These are phyloP conservation scores for Sabatieria punctata DNA, from an alignment of 2,888 invertebrate genomes.

Conservation along the genomic window DNA sequence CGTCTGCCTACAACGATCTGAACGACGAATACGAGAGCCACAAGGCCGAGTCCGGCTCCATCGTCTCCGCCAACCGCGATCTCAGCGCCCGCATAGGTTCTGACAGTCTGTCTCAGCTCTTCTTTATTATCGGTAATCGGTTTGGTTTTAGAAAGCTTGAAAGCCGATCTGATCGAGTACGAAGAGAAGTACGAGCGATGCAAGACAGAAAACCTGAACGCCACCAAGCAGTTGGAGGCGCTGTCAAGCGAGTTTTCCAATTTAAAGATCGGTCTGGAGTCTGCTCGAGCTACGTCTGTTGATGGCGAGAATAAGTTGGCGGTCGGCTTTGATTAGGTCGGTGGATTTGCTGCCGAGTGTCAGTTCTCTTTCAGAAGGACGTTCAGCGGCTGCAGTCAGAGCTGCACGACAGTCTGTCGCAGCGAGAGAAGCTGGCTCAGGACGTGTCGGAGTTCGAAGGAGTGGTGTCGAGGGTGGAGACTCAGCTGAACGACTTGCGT, in stretches of 20 bases:
- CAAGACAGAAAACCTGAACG: slow-evolving; percentile 18
- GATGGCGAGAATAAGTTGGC: no score
- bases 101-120: neutral
- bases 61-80: slow-evolving; percentile 5
- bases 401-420: slow-evolving; percentile 15
- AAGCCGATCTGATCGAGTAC: slow-evolving; percentile 21
- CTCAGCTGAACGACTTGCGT: slow-evolving; percentile 16
- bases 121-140: neutral
- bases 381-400: slow-evolving; percentile 17
- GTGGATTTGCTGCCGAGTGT: neutral
- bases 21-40: slow-evolving; percentile 18
- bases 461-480: slow-evolving; percentile 16
- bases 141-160: slow-evolving; percentile 15
- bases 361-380: slow-evolving; percentile 13
- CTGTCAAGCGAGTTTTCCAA: slow-evolving; percentile 8
- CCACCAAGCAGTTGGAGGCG: slow-evolving; percentile 16
- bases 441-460: slow-evolving; percentile 17
- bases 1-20: slow-evolving; percentile 19
- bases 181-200: slow-evolving; percentile 23
- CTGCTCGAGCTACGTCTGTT: no score
- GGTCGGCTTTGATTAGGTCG: no score
- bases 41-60: slow-evolving; percentile 11
- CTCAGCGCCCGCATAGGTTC: slow-evolving; percentile 5
- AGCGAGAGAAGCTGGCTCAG: slow-evolving; percentile 15
- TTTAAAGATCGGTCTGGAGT: neutral